Percentiles rank a stretch among this genome's conserved stretches.
Conservation (phyloP, 2,888 invertebrate species). For the Pammene fasciana region DNA sequence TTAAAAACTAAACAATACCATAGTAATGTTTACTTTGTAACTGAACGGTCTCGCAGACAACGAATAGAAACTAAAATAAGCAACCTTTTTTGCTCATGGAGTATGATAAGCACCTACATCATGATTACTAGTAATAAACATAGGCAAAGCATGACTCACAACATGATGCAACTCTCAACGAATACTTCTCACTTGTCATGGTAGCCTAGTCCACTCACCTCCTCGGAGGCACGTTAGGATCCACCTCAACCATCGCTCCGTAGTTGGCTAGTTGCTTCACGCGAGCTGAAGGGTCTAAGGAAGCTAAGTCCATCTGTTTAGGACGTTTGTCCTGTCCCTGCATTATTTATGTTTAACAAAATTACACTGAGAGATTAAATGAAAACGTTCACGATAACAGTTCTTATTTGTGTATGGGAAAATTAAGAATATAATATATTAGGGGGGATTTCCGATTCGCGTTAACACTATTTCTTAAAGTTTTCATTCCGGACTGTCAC, state of each 20-base stretch:
- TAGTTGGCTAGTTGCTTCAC: slow-evolving; percentile 87
- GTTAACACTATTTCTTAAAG: slow-evolving; percentile 7
- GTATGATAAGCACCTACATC: background rate
- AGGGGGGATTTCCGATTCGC: slow-evolving; percentile 11
- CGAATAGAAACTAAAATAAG: background rate
- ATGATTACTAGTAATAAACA: background rate
- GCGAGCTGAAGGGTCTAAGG: slow-evolving; percentile 86
- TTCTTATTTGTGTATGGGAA: background rate
- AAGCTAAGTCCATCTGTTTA: slow-evolving; percentile 63
- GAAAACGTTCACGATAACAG: background rate
- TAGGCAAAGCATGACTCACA: slow-evolving; percentile 15
- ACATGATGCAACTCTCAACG: slow-evolving; percentile 17
- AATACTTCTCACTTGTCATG: background rate
- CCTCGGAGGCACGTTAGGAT: slow-evolving; percentile 88
- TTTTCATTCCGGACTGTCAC: slow-evolving; percentile 21
- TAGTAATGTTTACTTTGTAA: no score
- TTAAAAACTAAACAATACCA: no score
- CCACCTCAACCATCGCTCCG: slow-evolving; percentile 88
- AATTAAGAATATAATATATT: background rate
- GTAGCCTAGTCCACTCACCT: slow-evolving; percentile 80
- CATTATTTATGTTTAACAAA: slow-evolving; percentile 50
- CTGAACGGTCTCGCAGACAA: no score
- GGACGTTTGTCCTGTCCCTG: slow-evolving; percentile 66
- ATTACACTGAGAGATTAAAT: background rate
- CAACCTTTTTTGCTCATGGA: background rate